Base-by-base conservation (phyloP, 2,797 vertebrate genomes). In the Karalla daura region DNA sequence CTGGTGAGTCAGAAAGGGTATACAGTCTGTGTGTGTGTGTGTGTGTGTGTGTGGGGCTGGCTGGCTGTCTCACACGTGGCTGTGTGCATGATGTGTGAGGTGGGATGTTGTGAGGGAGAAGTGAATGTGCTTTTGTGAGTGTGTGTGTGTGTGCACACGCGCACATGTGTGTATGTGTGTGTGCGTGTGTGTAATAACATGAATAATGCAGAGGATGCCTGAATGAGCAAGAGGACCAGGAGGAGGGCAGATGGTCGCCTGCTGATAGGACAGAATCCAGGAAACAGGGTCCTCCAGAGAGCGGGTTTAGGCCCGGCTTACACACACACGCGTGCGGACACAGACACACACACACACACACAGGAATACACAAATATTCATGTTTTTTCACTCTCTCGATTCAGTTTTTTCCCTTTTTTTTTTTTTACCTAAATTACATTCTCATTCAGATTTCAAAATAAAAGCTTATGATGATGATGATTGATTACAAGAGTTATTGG, bases 201-300 rank as follows among this genome's bases (percentile, higher is more conserved):
- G 87, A 90, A 91, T 89, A 92, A 90, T 91, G 86, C 78, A 91
- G 58, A 74, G 63, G 65, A 79, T 73, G 86, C 80, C 76, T 86
- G 77, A 78, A 76, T 25, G 67, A 87, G 74, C 10, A 8, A 74
- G 78, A 80, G 76, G 86, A 74, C 85, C 28, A 25, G 64, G 84
- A 86, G 80, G 78, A 87, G 86, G 88, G 85, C 86, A 89, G 90
- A 89, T 87, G 90, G 86, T 84, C 59, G 88, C 75, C 63, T 62
- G 74, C 85, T 86, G 89, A 90, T 89, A 88, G 83, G 83, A 74
- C 63, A 63, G 76, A 81, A 87, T 86, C 85, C 85, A 85, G 74
- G 74, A 75, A 85, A 70, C 54, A 59, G 70, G 82, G 81, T 88
- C 76, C 85, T 83, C 86, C 63, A 86, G 88, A 82, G 89, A 83